Base-by-base conservation (phyloP, 2,113 vertebrate genomes). In the Microcebus jonahi region DNA sequence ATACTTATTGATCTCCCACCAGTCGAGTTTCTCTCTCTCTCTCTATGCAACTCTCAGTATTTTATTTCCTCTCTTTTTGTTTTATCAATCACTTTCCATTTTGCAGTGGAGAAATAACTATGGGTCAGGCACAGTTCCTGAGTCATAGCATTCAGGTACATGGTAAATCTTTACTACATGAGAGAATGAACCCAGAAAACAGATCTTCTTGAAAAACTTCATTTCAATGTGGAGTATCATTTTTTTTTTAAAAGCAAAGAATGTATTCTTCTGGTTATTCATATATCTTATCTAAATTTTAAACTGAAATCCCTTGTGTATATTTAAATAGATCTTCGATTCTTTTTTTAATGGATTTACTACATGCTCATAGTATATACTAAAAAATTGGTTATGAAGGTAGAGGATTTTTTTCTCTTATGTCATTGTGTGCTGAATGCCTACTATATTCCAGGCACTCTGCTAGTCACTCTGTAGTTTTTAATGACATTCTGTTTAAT, bases 301-400 rank as follows among this genome's bases (percentile, higher is more conserved):
- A 67, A 95, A 25, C 85, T 31, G 80, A 68, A 76, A 65, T n/a
- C 0, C 21, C 0, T 15, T 9, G 50, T 13, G 5, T 34, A 67
- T 27, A n/a, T 11, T 61, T 10, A 55, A 3, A 65, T 29, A 85
- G 4, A 36, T 3, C 5, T 81, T 84, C 39, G 34, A 11, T 42
- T 39, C 85, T 55, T 55, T 53, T 70, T 85, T 39, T 3, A 84
- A 67, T 5, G 20, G 10, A 73, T 73, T 77, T 90, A 55, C 3
- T 90, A 13, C 8, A 27, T 87, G 71, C 10, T 77, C 36, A 63
- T 68, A 59, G 5, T 13, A 76, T 65, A 9, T 93, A 12, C 45
- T 94, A 70, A 92, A 67, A 86, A 42, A 36, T 92, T 92, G 36
- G 67, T 88, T 94, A 94, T 79, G 29, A 83, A 55, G 31, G 6